Evolutionary conservation across 2,113 vertebrate genomes (phyloP).

Genomic region (Neogale vison): DNA sequence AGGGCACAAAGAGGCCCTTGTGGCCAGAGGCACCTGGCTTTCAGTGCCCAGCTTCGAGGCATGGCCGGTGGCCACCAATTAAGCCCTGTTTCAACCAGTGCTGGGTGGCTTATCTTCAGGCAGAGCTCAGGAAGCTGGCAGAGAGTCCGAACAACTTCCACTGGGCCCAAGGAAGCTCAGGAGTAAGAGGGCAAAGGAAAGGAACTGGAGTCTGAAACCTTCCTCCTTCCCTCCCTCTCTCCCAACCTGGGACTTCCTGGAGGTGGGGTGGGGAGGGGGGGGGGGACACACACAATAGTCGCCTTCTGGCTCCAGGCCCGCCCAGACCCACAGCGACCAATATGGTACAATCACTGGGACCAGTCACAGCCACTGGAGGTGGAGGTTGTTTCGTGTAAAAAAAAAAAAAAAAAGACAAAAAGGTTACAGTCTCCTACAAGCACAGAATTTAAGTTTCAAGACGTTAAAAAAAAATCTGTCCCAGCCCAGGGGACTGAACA

Average conservation of each 20-base stretch:
- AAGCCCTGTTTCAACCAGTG: slow-evolving; percentile 34
- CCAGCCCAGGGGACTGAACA: slow-evolving; percentile 71
- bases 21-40: neutral
- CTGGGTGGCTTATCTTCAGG: neutral
- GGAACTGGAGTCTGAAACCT: slow-evolving; percentile 2
- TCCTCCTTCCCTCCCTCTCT: neutral
- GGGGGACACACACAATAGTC: slow-evolving; percentile 35
- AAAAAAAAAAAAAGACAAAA: slow-evolving; percentile 62
- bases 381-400: slow-evolving; percentile 59
- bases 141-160: neutral
- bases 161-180: slow-evolving; percentile 18
- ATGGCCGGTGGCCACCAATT: neutral
- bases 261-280: neutral
- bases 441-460: slow-evolving; percentile 81
- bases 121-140: slow-evolving; percentile 44
- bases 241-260: neutral
- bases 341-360: slow-evolving; percentile 74
- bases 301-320: slow-evolving; percentile 77
- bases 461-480: slow-evolving; percentile 79
- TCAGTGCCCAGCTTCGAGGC: neutral
- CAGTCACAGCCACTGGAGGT: slow-evolving; percentile 80
- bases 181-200: neutral
- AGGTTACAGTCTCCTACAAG: slow-evolving; percentile 80
- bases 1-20: neutral
- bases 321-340: slow-evolving; percentile 78